A percentile compares a stretch with the other conserved stretches of the same genome.
Evolutionary conservation across 37 sponge, comb jelly and placozoan genomes (phyloP).

Genomic region (Cliona cf. orientalis): DNA sequence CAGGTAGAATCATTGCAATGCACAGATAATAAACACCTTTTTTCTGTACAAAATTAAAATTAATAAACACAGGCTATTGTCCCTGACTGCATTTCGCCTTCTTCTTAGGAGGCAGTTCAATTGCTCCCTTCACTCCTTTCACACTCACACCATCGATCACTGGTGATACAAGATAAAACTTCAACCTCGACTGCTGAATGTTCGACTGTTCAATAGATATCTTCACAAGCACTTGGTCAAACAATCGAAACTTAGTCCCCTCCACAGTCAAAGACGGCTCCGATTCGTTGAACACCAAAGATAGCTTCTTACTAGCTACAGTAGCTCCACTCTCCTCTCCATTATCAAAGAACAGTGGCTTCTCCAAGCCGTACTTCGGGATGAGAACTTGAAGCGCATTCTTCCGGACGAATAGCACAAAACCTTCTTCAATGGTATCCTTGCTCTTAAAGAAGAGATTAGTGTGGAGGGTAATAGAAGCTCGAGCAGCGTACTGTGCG

Average conservation of each 20-base stretch:
- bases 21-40: no score
- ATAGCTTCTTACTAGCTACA: background rate
- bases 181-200: conserved; percentile 78
- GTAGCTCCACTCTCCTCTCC: background rate
- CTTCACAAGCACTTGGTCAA: conserved; percentile 84
- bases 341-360: conserved; percentile 79
- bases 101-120: conserved; percentile 31
- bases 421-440: conserved; percentile 75
- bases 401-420: conserved; percentile 76
- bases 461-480: conserved; percentile 91
- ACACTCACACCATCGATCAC: conserved; percentile 48
- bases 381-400: conserved; percentile 95
- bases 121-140: background rate
- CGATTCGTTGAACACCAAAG: conserved; percentile 33
- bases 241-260: conserved; percentile 59
- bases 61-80: no score
- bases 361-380: conserved; percentile 91
- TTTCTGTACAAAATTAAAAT: no score
- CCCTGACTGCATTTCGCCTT: conserved; percentile 20
- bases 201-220: conserved; percentile 70
- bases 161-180: conserved; percentile 75
- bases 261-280: conserved; percentile 56
- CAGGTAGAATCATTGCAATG: no score
- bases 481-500: conserved; percentile 91
- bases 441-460: conserved; percentile 88